Evolutionary conservation across 2,797 vertebrate genomes (phyloP), one percentile per base, ranked within the genome.

Genomic region (Toxotes lorentzi): DNA sequence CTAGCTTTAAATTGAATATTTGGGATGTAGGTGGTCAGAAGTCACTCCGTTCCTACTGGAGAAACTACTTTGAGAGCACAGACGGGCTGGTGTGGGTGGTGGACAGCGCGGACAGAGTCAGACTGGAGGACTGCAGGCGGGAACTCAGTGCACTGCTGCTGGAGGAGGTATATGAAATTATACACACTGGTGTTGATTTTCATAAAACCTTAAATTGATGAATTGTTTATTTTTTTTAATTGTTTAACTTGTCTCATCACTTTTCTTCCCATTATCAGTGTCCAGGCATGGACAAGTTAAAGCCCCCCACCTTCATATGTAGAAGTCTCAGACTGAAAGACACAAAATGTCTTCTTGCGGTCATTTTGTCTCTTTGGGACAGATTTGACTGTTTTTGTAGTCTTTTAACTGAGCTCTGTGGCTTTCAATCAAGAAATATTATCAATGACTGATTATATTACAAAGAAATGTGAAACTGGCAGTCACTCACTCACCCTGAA

Each of bases 41-140:
- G 88, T 98, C 97, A 0, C 93, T 98, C 83, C 96, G 97, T 7
- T 98, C 97, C 6, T 98, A 98, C 76, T 98, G 97, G 97, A 95
- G 97, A 88, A 98, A 98, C 94, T 98, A 98, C 93, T 98, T 98
- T 47, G 97, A 98, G 90, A 97, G 97, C 93, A 98, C 97, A 0
- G 97, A 98, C 0, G 97, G 97, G 13, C 93, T 98, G 88, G 96
- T 98, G 93, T 98, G 97, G 97, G 97, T 98, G 83, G 97, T 98
- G 91, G 97, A 98, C 94, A 97, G 97, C 0, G 97, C 97, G 0
- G 97, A 98, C 92, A 93, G 95, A 54, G 95, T 96, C 59, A 91
- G 97, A 72, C 87, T 98, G 86, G 94, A 96, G n/a, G 97, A 98
- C 93, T 98, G 97, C 87, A 93, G 68, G 47, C 91, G 91, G 69